Evolutionary conservation across 64 coral and sea anemone species (phyloP), one percentile per base, ranked within the genome.

Genomic region (Pocillopora damicornis): DNA sequence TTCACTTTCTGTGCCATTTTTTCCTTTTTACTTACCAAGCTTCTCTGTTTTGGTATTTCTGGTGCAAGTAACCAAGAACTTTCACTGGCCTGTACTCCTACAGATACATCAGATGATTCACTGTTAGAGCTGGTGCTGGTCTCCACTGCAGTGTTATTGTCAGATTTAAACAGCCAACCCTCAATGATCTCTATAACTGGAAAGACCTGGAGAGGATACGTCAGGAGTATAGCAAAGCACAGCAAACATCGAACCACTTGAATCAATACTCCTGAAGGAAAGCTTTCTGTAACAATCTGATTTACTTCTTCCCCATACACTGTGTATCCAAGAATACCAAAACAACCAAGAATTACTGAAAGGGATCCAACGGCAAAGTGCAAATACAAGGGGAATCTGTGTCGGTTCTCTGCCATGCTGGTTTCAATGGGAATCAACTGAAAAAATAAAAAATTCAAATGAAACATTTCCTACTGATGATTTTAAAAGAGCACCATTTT

Each of bases 361-460:
- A 93, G 62, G 38, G 60, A 72, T 36, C 91, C 94, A 88, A 97
- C 64, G 11, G 94, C 94, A 57, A 97, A 92, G 61, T 97, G 94
- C 59, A 97, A 91, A 71, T 90, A 97, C 57, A 93, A 60, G 0
- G 94, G 83, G 60, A 92, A 97, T 16, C 88, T 76, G 14, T 86
- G 67, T 26, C 91, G 87, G 88, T 93, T 97, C 35, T 97, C 94
- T 58, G 90, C 94, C 94, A 97, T 97, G 58, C 94, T 97, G 14
- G 94, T 90, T 73, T 97, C 91, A 78, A 93, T 93, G 15, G 94
- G 91, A 90, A 97, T 93, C 75, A 93, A 63, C 94, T 95, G 26
- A 16, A 69, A 63, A 56, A n/a, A 51, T 0, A 51, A 51, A 51
- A 7, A 51, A 51, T 2, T 51, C 3, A 51, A 51, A 51, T 51